Base-by-base conservation (phyloP, 2,113 vertebrate genomes). In the Lepus timidus region DNA sequence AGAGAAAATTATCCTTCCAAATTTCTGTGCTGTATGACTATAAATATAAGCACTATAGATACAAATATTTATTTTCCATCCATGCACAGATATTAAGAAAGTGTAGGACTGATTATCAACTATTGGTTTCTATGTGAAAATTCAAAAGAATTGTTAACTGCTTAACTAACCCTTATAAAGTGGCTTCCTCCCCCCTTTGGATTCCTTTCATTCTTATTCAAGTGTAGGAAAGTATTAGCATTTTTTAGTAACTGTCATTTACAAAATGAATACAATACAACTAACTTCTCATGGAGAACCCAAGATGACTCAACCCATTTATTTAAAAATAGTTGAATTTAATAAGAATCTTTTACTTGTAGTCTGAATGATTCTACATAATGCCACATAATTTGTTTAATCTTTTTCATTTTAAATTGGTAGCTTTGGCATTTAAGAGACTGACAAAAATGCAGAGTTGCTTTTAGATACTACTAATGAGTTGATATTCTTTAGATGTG, bases 61-160 rank as follows among this genome's bases (percentile, higher is more conserved):
- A 94, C 92, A 88, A 97, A 91, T 74, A 95, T 91, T 88, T 97
- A 82, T 75, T 96, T 96, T 88, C 61, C 39, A 79, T 84, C 68
- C 62, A 81, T 51, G 44, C 39, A 70, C 74, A 84, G 67, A 75
- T 95, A 64, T 93, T 86, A 88, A 33, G 76, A 74, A 52, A 95
- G 39, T 93, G n/a, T 6, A 84, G 65, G 89, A 86, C 70, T 7
- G 44, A 44, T 44, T 68, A n/a, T 73, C 61, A 65, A 13, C 64
- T 90, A 65, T 95, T 95, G 20, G 36, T 96, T 96, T 95, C n/a
- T 73, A 33, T 91, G 36, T 82, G 85, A 11, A 70, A 96, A 31
- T 82, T 25, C 19, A 55, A 6, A 93, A 82, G 16, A n/a, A 95
- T 36, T 12, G 85, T 97, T 85, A 62, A 13, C 1, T 96, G 31